Percentiles rank a stretch among this genome's conserved stretches.
These are phyloP conservation scores for Machaerirhynchus nigripectus DNA, from an alignment of 2,113 vertebrate species.

Conservation along the genomic window DNA sequence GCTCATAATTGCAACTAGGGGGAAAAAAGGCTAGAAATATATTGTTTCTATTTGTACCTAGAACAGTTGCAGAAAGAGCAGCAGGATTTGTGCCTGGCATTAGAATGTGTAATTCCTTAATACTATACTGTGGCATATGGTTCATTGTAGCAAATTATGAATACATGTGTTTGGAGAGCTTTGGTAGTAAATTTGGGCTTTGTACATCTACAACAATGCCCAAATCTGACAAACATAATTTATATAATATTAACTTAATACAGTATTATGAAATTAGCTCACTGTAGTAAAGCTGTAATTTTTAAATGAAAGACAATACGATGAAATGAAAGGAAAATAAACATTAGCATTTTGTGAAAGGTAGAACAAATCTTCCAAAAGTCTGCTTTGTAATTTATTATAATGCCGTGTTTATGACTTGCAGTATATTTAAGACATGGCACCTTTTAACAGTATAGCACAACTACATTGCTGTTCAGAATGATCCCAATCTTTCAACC, in stretches of 20 bases:
- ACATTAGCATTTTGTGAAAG: constrained; percentile 73
- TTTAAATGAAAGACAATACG: constrained; percentile 68
- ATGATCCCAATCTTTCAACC: neutral
- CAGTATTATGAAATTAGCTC: constrained; percentile 79
- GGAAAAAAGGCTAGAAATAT: constrained; percentile 68
- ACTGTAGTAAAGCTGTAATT: constrained; percentile 77
- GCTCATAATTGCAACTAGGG: constrained; percentile 67
- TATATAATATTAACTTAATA: constrained; percentile 80
- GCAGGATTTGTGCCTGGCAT: constrained; percentile 63
- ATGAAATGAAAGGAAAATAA: constrained; percentile 69
- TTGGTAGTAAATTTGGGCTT: constrained; percentile 73
- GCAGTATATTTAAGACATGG: constrained; percentile 45
- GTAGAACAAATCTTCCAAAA: constrained; percentile 71
- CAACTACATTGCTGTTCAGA: neutral
- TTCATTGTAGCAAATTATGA: constrained; percentile 71
- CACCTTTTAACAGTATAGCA: neutral
- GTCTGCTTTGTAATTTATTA: constrained; percentile 64
- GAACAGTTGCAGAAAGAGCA: constrained; percentile 56
- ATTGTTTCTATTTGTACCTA: constrained; percentile 75
- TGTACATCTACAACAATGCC: constrained; percentile 66
- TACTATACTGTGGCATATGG: constrained; percentile 62
- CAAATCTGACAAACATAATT: constrained; percentile 74
- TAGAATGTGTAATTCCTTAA: constrained; percentile 74
- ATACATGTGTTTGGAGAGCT: constrained; percentile 70
- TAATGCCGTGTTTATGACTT: constrained; percentile 44